Base-by-base conservation (phyloP, 2,888 invertebrate genomes). In the Mesopsocus fuscifrons region DNA sequence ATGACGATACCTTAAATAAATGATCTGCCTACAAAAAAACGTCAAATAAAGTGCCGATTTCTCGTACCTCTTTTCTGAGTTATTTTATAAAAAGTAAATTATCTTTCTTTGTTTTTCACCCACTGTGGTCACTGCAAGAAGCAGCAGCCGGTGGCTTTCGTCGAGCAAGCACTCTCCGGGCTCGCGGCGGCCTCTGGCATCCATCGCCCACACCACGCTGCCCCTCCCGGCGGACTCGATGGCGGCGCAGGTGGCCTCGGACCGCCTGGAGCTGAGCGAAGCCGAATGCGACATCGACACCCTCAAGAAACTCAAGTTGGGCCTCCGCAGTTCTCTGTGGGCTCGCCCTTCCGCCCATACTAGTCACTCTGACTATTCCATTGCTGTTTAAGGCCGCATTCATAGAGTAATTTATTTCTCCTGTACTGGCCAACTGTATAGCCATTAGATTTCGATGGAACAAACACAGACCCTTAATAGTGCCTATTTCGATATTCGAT, bases 301-400 rank as follows among this genome's bases (percentile, higher is more conserved):
- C 45, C 59, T 78, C 52, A 77, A 77, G 59, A 78, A 77, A 57
- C 62, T 77, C 48, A 77, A 77, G 59, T 61, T 77, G 50, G 77
- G 77, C 23, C 64, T 76, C 54, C 64, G 75, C 47, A 77, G 76
- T 45, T 73, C 76, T 45, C 62, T 78, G 20, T 78, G 77, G 77
- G 74, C 77, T 23, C 65, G 75, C 49, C 53, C 53, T 4, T 47
- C 47, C 30, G 50, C 50, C 41, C 62, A 66, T 49, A 68, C 66
- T 52, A 72, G 73, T 52, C 72, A 74, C 52, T 74, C 76, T 51
- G 77, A 77, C 61, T 77, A 77, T 58, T 77, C 77, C 47, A 77
- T 77, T 62, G 77, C 77, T 50, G 77, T 78, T 59, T 77, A 72
- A 70, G n/a, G n/a, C n/a, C n/a, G n/a, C n/a, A n/a, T n/a, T n/a